Evolutionary conservation across 2,888 invertebrate genomes (phyloP).

Genomic region (Aleiodes alternator): DNA sequence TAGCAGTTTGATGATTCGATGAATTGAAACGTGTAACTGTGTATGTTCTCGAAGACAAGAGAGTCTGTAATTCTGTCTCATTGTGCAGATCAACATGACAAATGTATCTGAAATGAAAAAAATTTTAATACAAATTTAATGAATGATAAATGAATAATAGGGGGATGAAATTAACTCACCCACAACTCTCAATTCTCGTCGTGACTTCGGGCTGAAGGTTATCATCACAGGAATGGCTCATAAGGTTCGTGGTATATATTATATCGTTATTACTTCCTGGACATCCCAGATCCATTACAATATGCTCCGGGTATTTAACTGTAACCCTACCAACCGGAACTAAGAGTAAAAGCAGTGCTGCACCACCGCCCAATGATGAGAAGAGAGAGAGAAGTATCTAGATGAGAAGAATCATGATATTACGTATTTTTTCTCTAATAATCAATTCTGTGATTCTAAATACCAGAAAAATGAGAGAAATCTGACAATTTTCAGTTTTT

Average conservation of each 20-base stretch:
- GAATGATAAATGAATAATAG: neutral
- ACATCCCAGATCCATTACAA: slow-evolving; percentile 80
- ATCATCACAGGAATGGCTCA: slow-evolving; percentile 66
- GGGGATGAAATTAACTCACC: slow-evolving; percentile 59
- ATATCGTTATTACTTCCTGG: slow-evolving; percentile 58
- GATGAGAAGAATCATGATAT: slow-evolving; percentile 41
- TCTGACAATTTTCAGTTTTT: too few species aligned
- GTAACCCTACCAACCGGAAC: slow-evolving; percentile 85
- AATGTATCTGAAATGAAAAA: slow-evolving; percentile 77
- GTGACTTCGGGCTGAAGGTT: slow-evolving; percentile 59
- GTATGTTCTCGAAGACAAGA: slow-evolving; percentile 78
- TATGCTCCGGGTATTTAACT: slow-evolving; percentile 80
- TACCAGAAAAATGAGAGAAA: too few species aligned
- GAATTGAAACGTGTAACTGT: slow-evolving; percentile 72
- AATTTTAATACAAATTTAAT: neutral
- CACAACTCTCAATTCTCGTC: slow-evolving; percentile 69
- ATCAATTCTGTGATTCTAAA: neutral
- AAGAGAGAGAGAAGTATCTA: slow-evolving; percentile 83
- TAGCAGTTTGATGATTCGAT: slow-evolving; percentile 54
- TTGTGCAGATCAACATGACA: slow-evolving; percentile 75
- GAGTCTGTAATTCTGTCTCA: slow-evolving; percentile 75
- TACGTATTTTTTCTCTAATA: neutral
- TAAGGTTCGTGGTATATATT: slow-evolving; percentile 64
- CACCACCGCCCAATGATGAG: slow-evolving; percentile 82
- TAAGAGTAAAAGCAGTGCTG: slow-evolving; percentile 81